phyloP scores from a whole-genome alignment of 1,140 invertebrate species.

The Venturia canescens region DNA sequence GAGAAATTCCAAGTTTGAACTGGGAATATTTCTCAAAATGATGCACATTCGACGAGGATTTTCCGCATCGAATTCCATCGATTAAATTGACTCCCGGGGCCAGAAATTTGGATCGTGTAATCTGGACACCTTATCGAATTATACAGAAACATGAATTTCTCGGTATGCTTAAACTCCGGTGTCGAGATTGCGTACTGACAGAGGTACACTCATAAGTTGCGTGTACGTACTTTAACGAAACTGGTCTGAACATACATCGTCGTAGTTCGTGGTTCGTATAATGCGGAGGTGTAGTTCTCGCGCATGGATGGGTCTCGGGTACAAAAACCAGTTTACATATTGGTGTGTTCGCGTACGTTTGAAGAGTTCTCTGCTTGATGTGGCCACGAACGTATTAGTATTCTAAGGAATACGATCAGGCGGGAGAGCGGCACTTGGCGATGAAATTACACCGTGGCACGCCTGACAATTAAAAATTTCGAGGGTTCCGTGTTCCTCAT shows the following conservation, averaged over 20 bases:
- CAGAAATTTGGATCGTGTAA: not conserved
- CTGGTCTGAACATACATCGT: constrained; percentile 16
- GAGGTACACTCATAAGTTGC: not conserved
- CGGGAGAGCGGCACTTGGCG: constrained; percentile 32
- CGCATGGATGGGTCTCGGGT: constrained; percentile 31
- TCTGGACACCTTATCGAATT: not conserved
- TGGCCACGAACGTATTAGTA: not conserved
- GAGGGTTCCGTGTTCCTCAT: constrained; percentile 11
- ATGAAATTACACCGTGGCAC: constrained; percentile 44
- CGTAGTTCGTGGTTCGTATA: constrained; percentile 5
- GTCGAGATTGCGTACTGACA: not conserved
- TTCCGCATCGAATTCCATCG: too few relatives aligned
- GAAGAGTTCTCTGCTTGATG: constrained; percentile 16
- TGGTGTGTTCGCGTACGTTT: constrained; percentile 29
- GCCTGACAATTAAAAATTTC: constrained; percentile 43
- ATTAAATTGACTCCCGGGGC: too few relatives aligned
- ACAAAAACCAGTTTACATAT: constrained; percentile 49
- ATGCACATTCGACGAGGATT: too few relatives aligned
- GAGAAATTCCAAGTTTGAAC: too few relatives aligned
- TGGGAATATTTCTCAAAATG: too few relatives aligned
- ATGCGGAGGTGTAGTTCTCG: constrained; percentile 39
- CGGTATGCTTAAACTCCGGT: not conserved
- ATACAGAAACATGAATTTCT: not conserved
- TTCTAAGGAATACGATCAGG: constrained; percentile 29
- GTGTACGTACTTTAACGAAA: not conserved